Base-by-base conservation (phyloP, 2,797 vertebrate species). In the Poeciliopsis presidionis region DNA sequence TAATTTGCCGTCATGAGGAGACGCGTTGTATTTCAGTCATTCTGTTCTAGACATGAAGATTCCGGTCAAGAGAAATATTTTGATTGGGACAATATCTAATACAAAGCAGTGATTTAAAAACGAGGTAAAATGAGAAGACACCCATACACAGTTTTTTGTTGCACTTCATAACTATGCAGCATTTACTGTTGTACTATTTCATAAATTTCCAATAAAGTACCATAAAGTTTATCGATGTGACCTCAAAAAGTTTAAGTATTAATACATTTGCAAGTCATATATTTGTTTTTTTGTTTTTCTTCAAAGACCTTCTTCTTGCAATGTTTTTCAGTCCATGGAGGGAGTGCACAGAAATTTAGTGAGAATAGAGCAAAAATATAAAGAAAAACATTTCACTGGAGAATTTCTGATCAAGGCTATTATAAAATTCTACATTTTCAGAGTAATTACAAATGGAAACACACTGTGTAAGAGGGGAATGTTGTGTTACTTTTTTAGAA, bases 1-100 rank as follows among this genome's bases (percentile, higher is more conserved):
- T 89, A 91, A 92, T 88, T 91, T 77, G 89, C 49, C 12, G 0
- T 41, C 83, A 73, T 72, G 59, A 75, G 55, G 47, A 46, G 36
- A 59, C 74, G 73, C 75, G 83, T 79, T 73, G 65, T 65, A 78
- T 49, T 73, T 57, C 43, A 63, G 73, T 30, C 16, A 28, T 7
- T 45, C 41, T n/a, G 41, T 28, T 45, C 20, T 45, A 28, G 13
- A 22, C 41, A 30, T 28, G 41, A 71, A 71, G 43, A 45, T 16
- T 16, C 41, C 12, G 9, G 36, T 41, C 36, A 25, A 11, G 36
- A 45, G 41, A 71, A 46, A 28, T 28, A 46, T 28, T 70, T 45
- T 20, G 41, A 67, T 41, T 67, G 11, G 36, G 20, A 45, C 13
- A 70, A 16, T 9, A 46, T 71, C 7, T 8, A 45, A 30, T 18